Percentiles rank a stretch among this genome's conserved stretches.
Conservation (phyloP, 2,113 vertebrate genomes). For the Chionis minor region DNA sequence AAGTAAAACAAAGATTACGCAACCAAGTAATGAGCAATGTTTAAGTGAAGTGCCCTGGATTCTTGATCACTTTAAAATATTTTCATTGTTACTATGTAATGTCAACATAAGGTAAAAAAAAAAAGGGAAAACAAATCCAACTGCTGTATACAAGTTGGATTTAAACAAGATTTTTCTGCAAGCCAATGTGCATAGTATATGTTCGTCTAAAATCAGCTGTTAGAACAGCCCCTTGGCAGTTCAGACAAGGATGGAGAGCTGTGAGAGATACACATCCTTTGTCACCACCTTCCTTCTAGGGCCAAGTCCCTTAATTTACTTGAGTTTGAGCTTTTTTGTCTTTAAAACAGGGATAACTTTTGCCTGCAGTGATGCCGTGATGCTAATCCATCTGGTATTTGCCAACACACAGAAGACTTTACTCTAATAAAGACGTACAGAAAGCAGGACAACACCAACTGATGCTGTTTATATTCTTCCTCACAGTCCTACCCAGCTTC, state of each 20-base stretch:
- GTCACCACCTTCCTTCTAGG: background rate
- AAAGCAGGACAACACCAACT: conserved; percentile 1
- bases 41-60: background rate
- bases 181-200: background rate
- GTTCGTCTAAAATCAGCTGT: background rate
- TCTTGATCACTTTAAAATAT: background rate
- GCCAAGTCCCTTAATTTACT: background rate
- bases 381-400: conserved; percentile 3
- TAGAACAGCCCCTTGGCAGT: background rate
- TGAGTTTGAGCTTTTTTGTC: background rate
- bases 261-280: background rate
- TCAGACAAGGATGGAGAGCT: background rate
- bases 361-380: background rate
- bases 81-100: background rate
- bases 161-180: background rate
- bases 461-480: background rate
- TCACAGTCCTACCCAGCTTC: background rate
- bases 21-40: background rate
- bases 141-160: background rate
- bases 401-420: background rate
- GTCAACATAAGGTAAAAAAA: background rate
- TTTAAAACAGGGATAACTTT: background rate
- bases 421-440: background rate
- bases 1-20: background rate
- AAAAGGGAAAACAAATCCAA: background rate